Base-by-base conservation (phyloP, 2,888 invertebrate species). In the Neoascia interrupta region DNA sequence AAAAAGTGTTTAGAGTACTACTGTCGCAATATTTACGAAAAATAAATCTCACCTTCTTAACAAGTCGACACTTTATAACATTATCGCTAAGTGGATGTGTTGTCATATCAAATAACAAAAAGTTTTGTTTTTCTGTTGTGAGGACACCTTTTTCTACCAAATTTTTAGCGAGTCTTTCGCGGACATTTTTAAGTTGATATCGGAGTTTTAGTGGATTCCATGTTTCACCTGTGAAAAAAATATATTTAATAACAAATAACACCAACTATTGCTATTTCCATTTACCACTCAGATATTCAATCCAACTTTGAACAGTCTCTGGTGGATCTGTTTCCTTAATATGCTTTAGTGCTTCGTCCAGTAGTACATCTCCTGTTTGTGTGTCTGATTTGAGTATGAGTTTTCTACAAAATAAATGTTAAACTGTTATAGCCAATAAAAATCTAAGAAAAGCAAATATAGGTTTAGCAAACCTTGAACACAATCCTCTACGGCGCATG, bases 51-150 rank as follows among this genome's bases (percentile, higher is more conserved):
- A 96, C 96, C 93, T 97, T 97, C 91, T 98, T 98, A 75, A 99
- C 97, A 86, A 99, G 92, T 85, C 97, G 95, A 85, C 95, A 95
- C 91, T 99, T 99, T 60, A 97, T 94, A 83, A 94, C 92, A 90
- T 96, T 96, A 89, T 99, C 98, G 81, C 96, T 97, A 80, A 99
- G 91, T 36, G 99, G 99, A 91, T 99, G 99, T 84, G 99, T 99
- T 60, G 99, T 99, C 98, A 99, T 99, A 90, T 99, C 99, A 89
- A 99, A 99, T 66, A 99, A 91, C 84, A 99, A 91, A 90, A 99
- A 99, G 90, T 99, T 99, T 90, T 99, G 99, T 90, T 99, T 99
- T 89, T 99, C 99, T 72, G 99, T 99, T 76, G 99, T 98, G 83
- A 99, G 92, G 37, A 99, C 98, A 83, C 99, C 99, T 89, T 99